phyloP scores from a whole-genome alignment of 2,113 vertebrate species.

The Cyprinus carpio region DNA sequence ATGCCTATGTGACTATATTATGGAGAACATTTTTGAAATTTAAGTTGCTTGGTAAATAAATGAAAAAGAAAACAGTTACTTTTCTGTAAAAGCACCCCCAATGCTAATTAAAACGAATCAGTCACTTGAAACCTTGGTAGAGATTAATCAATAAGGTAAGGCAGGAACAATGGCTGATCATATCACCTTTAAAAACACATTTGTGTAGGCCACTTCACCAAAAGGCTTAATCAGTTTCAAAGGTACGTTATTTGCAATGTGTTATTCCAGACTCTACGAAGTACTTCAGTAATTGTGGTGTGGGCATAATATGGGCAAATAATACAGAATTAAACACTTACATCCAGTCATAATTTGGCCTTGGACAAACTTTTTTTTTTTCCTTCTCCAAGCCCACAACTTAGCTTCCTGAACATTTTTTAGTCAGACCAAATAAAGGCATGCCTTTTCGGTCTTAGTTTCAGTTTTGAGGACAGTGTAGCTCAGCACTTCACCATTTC shows the following conservation, averaged over 20 bases:
- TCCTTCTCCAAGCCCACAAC: neutral
- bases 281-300: neutral
- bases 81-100: neutral
- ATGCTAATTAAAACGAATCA: neutral
- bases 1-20: neutral
- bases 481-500: conserved; percentile 16
- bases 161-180: too few species aligned
- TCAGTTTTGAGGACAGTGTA: neutral
- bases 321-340: too few species aligned
- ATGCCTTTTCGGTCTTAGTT: neutral
- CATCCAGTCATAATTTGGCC: neutral
- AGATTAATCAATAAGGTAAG: too few species aligned
- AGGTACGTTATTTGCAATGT: neutral
- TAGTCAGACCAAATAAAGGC: neutral
- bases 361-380: too few species aligned
- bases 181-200: too few species aligned
- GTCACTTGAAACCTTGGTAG: too few species aligned
- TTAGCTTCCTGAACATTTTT: too few species aligned
- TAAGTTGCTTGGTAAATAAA: neutral
- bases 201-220: too few species aligned
- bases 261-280: neutral
- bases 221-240: neutral
- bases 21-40: neutral
- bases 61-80: neutral
- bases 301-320: neutral